These are phyloP conservation scores for Aspidoscelis tigris DNA, from an alignment of 2,113 vertebrate species.

Conservation along the genomic window DNA sequence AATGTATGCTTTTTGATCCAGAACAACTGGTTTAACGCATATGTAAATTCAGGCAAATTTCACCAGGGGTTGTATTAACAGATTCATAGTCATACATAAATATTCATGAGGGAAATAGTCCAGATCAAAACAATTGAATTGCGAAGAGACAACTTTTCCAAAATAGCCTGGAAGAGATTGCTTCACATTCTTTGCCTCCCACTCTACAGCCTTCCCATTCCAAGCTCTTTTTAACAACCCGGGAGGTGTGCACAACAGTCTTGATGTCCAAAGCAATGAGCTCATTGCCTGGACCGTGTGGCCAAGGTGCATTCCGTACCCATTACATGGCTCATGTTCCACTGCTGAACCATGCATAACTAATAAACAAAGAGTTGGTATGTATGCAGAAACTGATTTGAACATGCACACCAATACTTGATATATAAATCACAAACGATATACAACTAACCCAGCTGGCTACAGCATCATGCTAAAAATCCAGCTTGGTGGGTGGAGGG, in stretches of 20 bases:
- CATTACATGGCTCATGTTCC: neutral
- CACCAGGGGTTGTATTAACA: neutral
- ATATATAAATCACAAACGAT: slow-evolving; percentile 18
- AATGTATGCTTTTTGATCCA: neutral
- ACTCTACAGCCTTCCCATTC: slow-evolving; percentile 46
- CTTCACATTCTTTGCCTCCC: slow-evolving; percentile 40
- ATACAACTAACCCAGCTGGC: neutral
- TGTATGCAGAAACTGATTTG: neutral
- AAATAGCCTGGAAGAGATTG: slow-evolving; percentile 65
- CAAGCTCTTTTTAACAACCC: slow-evolving; percentile 35
- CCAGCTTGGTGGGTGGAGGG: neutral
- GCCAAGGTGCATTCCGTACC: slow-evolving; percentile 5
- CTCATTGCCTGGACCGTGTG: slow-evolving; percentile 16
- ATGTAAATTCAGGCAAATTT: neutral
- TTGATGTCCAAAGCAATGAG: accelerated
- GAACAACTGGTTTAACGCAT: neutral
- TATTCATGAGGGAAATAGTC: neutral
- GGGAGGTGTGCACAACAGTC: slow-evolving; percentile 15
- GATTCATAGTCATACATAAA: neutral
- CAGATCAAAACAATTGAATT: neutral
- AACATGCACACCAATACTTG: neutral
- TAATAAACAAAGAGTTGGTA: neutral
- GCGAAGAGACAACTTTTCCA: neutral
- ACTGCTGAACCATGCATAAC: neutral
- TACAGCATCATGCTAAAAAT: neutral